Base-by-base conservation (phyloP, 2,888 invertebrate genomes). In the Pogonocherus hispidulus region DNA sequence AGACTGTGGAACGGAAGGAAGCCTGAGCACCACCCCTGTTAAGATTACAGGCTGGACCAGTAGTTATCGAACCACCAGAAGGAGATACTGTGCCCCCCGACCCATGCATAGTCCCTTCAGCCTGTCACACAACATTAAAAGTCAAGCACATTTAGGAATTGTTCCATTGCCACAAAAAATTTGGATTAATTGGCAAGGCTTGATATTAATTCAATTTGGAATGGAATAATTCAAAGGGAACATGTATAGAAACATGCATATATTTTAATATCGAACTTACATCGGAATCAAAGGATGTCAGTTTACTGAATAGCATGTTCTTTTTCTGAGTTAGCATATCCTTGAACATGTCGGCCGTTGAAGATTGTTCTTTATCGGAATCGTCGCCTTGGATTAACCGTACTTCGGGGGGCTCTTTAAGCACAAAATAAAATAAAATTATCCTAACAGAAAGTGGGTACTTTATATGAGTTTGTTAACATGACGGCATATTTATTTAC, bases 311-410 rank as follows among this genome's bases (percentile, higher is more conserved):
- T 23, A 96, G 88, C 80, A 94, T 90, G 82, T 96, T 94, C 76
- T 96, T 91, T 85, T 98, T 98, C 84, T 96, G 96, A 76, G 94
- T 95, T 77, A 98, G 89, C 90, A 98, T 93, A 81, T 97, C 97
- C 81, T 96, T 92, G 84, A 98, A 94, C 91, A 97, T 96, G 81
- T 97, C 97, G 0, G 96, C 91, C 1, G 96, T 93, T 56, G 93
- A 93, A 79, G 93, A 93, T 2, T 90, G 90, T 20, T 89, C 88
- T 11, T 89, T 87, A 67, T 92, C 91, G 74, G 90, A 87, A 69
- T 93, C 92, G 3, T 86, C 84, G 44, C 87, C 88, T n/a, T 91
- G 89, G 72, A 85, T 85, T 69, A 89, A 78, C 49, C 88, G 84
- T n/a, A 89, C 87, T 80, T 91, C 91, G 20, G 93, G 91, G 11